Conservation (phyloP, 1,140 invertebrate genomes). For the Neelides sp. region DNA sequence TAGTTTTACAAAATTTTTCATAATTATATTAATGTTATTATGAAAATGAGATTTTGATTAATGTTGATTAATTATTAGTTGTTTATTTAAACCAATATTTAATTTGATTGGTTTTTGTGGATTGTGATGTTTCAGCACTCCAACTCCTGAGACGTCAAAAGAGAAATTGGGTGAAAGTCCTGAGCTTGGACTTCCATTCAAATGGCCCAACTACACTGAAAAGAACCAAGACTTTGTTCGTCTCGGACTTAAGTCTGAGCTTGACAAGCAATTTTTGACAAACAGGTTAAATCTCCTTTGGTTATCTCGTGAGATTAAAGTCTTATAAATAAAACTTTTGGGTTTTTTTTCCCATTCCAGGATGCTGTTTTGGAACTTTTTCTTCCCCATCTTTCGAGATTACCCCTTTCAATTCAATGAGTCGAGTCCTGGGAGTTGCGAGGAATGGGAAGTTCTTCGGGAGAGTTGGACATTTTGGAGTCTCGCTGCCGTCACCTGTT, state of each 20-base stretch:
- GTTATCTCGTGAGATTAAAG: background rate
- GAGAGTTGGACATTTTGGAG: constrained; percentile 28
- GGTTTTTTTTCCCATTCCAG: background rate
- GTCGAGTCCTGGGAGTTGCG: constrained; percentile 1
- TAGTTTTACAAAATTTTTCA: too few species aligned
- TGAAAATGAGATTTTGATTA: too few species aligned
- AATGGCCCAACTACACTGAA: constrained; percentile 31
- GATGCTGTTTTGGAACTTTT: constrained; percentile 34
- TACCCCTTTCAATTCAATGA: constrained; percentile 26
- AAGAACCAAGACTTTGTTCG: constrained; percentile 31
- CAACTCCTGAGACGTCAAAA: constrained; percentile 3
- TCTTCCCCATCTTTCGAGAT: constrained; percentile 34
- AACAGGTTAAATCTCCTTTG: constrained; percentile 25
- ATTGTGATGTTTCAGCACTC: constrained; percentile 2
- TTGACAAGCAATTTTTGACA: constrained; percentile 31
- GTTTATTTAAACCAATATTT: too few species aligned
- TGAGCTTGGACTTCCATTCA: constrained; percentile 11
- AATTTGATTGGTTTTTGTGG: background rate
- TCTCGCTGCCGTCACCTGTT: constrained; percentile 17
- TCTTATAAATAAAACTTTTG: background rate
- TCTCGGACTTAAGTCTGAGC: constrained; percentile 29
- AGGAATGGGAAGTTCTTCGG: constrained; percentile 21
- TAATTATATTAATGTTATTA: too few species aligned
- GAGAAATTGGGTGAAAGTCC: background rate
- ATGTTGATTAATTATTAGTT: too few species aligned